Conservation (phyloP, 2,888 invertebrate genomes). For the Troides aeacus region DNA sequence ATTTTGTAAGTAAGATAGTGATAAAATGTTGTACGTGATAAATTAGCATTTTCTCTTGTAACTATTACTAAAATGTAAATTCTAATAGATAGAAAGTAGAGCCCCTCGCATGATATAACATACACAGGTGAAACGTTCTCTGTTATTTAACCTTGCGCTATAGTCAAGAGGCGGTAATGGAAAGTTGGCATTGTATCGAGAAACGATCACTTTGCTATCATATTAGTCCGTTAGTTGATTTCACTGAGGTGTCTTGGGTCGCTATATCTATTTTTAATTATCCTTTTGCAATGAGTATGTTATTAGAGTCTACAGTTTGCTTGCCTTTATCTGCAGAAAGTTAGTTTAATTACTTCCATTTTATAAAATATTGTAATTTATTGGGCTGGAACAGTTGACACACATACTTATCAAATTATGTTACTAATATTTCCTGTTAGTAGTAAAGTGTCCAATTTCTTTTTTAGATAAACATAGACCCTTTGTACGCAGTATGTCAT, state of each 20-base stretch:
- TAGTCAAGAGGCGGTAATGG: conserved; percentile 39
- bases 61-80: conserved; percentile 33
- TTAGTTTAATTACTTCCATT: conserved; percentile 42
- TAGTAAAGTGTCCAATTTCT: conserved; percentile 4
- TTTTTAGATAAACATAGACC: conserved; percentile 54
- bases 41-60: conserved; percentile 19
- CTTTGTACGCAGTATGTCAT: conserved; percentile 72
- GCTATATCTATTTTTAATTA: conserved; percentile 29
- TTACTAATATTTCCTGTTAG: background rate
- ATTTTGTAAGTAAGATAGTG: conserved; percentile 21
- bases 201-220: conserved; percentile 29
- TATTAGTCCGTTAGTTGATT: conserved; percentile 35
- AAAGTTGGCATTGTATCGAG: conserved; percentile 34
- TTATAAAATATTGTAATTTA: background rate
- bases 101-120: conserved; percentile 57
- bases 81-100: conserved; percentile 59
- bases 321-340: conserved; percentile 55
- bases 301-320: conserved; percentile 60
- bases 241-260: conserved; percentile 32
- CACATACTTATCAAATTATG: background rate
- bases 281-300: conserved; percentile 35
- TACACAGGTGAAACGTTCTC: conserved; percentile 69
- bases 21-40: conserved; percentile 19
- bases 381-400: background rate
- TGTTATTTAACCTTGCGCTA: conserved; percentile 52